Evolutionary conservation across 2,888 invertebrate genomes (phyloP).

Genomic region (Diloba caeruleocephala): DNA sequence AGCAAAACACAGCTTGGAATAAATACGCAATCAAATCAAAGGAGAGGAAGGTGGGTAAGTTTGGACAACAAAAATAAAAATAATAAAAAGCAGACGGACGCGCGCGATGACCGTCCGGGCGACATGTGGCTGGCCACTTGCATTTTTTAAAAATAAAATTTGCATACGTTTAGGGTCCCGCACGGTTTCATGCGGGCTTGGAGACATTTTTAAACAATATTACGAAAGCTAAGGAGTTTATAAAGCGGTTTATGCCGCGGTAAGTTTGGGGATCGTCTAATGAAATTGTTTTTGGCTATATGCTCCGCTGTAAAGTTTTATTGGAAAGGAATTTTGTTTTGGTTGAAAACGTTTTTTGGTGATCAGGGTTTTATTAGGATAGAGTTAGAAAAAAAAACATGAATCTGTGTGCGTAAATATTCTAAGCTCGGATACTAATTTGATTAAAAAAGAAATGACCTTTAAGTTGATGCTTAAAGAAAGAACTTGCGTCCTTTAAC

Average conservation of each 20-base stretch:
- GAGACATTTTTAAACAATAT: slow-evolving; percentile 62
- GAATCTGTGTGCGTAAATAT: slow-evolving; percentile 24
- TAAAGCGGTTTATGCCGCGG: slow-evolving; percentile 57
- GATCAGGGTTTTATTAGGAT: slow-evolving; percentile 38
- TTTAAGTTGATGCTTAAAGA: no score
- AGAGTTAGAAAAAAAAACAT: slow-evolving; percentile 36
- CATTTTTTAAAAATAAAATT: slow-evolving; percentile 87
- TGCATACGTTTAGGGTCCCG: slow-evolving; percentile 79
- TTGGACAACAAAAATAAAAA: slow-evolving; percentile 67
- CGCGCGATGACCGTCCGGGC: slow-evolving; percentile 60
- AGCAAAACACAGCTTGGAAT: slow-evolving; percentile 63
- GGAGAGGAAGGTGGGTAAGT: slow-evolving; percentile 66
- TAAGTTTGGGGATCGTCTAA: slow-evolving; percentile 64
- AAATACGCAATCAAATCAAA: slow-evolving; percentile 66
- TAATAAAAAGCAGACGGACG: slow-evolving; percentile 67
- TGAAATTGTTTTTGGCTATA: slow-evolving; percentile 71
- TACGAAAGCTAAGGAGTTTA: slow-evolving; percentile 58
- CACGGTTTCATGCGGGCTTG: slow-evolving; percentile 48
- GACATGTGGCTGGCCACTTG: slow-evolving; percentile 84
- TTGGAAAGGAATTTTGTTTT: slow-evolving; percentile 50
- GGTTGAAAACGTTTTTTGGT: slow-evolving; percentile 45
- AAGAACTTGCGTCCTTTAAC: no score
- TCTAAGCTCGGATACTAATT: slow-evolving; percentile 22
- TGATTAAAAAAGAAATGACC: slow-evolving; percentile 40
- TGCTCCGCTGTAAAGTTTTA: slow-evolving; percentile 55